Evolutionary conservation across 2,797 vertebrate genomes (phyloP), one percentile per base, ranked within the genome.

Genomic region (Merluccius polli): DNA sequence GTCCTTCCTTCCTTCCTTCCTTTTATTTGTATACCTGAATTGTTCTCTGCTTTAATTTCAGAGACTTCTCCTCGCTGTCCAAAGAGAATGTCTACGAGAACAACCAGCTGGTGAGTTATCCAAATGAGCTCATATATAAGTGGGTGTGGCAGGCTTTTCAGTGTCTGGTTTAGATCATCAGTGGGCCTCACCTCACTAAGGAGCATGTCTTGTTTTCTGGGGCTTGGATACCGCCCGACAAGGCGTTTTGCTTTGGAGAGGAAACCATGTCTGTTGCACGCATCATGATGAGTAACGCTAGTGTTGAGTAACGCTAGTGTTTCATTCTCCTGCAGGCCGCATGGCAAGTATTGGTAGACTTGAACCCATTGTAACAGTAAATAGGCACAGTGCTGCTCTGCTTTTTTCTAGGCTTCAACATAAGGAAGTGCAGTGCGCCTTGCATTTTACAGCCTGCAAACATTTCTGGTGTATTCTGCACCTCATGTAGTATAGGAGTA

Each of bases 31-130:
- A 12, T 3, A 27, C n/a, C 59, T 63, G 72, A 11, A 15, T 44
- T 4, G 41, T n/a, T 36, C 75, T 77, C 4, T 86, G 52, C 33
- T 2, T 32, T 36, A 32, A 16, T 89, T 89, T 32, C 92, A 99
- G 98, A 93, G 95, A 99, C 85, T 98, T 98, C 82, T 92, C 93
- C 80, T 95, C 95, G 0, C 95, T 99, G 81, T 98, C 95, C 75
- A 98, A 98, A 92, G 97, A 98, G 86, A 96, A 99, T 31, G 92
- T 99, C 82, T 98, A 96, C 11, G 96, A 98, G 84, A 99, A 99
- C 92, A 99, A 99, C 91, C 93, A 84, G 38, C 92, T 99, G 95
- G 98, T 99, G 87, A 98, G 98, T 93, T 80, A 35, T 32, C 67
- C 3, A 32, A 18, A 30, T 72, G 16, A 33, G 72, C 24, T 65